Evolutionary conservation across 2,888 invertebrate species (phyloP).

Genomic region (Chrysodeixis includens): DNA sequence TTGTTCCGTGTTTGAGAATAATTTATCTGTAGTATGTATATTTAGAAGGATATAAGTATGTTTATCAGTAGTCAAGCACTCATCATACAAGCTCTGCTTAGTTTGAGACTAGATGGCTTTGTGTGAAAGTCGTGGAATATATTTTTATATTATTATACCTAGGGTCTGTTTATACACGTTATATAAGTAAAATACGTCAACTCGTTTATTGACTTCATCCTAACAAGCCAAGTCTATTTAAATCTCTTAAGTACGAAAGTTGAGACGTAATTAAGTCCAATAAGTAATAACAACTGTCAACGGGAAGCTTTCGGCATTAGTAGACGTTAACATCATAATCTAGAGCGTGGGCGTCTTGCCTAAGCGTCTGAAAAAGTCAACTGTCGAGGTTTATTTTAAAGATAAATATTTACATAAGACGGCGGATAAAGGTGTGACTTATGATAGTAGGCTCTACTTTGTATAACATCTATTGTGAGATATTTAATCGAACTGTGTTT

Average conservation of each 20-base stretch:
- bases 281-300: constrained; percentile 53
- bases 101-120: no score
- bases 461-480: no score
- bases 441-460: not conserved
- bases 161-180: no score
- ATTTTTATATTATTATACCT: no score
- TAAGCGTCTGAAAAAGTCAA: constrained; percentile 21
- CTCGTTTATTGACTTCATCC: not conserved
- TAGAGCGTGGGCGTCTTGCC: constrained; percentile 38
- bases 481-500: no score
- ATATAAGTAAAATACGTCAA: not conserved
- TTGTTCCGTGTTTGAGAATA: no score
- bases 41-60: no score
- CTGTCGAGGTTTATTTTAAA: not conserved
- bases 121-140: no score
- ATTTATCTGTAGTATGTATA: no score
- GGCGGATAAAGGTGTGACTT: not conserved
- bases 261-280: constrained; percentile 39
- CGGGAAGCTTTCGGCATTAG: constrained; percentile 47
- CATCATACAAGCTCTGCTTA: no score
- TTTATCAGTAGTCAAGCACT: no score
- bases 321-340: constrained; percentile 54
- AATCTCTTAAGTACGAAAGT: constrained; percentile 20
- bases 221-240: constrained; percentile 15
- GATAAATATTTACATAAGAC: not conserved